These are phyloP conservation scores for Nowickia ferox DNA, from an alignment of 2,888 invertebrate species.

Conservation along the genomic window DNA sequence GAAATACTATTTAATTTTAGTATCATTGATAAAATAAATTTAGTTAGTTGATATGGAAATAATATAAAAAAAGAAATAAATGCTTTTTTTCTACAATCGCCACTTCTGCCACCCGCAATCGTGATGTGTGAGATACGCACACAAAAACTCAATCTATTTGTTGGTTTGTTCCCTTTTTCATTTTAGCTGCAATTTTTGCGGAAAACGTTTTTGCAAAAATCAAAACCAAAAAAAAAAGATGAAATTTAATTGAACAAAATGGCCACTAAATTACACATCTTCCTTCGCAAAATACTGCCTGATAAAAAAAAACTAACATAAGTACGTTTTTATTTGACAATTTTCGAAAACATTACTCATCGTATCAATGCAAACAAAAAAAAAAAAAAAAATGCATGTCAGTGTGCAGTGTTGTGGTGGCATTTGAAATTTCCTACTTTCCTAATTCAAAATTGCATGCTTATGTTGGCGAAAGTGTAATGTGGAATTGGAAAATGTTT, in stretches of 20 bases:
- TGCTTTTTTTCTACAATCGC: no score
- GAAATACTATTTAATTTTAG: no score
- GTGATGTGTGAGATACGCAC: neutral
- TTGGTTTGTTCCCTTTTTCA: constrained; percentile 26
- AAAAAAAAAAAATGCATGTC: neutral
- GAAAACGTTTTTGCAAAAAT: constrained; percentile 70
- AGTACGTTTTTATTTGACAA: neutral
- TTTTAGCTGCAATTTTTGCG: no score
- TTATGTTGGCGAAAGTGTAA: constrained; percentile 34
- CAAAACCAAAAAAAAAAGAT: neutral
- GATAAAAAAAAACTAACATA: constrained; percentile 12
- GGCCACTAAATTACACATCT: constrained; percentile 78
- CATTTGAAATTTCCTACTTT: neutral
- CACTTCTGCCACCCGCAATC: no score
- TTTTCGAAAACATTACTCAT: neutral
- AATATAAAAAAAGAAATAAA: no score
- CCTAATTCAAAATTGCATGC: constrained; percentile 38
- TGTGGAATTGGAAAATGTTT: constrained; percentile 8
- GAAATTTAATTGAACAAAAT: constrained; percentile 78
- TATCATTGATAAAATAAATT: no score
- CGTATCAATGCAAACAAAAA: neutral
- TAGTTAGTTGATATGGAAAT: no score
- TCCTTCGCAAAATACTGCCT: constrained; percentile 38
- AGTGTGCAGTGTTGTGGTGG: neutral
- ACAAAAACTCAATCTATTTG: constrained; percentile 40